These are phyloP conservation scores for Phenacoccus solenopsis DNA, from an alignment of 1,140 invertebrate genomes.

Conservation along the genomic window DNA sequence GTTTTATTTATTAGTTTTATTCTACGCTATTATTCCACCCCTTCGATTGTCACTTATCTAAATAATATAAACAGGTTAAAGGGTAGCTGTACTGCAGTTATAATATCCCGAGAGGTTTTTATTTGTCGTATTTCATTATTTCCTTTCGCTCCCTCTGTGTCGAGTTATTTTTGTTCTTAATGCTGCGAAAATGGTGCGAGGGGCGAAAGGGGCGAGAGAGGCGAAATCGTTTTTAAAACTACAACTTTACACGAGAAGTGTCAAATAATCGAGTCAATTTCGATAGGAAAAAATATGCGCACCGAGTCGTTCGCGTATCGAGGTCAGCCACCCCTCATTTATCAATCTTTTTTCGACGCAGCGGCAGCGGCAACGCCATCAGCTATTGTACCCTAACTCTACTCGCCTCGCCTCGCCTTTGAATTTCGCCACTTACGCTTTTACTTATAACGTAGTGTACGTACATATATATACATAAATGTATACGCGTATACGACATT, in stretches of 20 bases:
- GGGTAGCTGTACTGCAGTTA: conserved; percentile 10
- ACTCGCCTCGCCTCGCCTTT: no score
- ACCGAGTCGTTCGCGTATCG: not conserved
- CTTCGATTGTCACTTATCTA: conserved; percentile 12
- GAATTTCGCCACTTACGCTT: no score
- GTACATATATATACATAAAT: no score
- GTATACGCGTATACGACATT: no score
- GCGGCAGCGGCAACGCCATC: no score
- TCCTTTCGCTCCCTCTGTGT: not conserved
- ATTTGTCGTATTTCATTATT: conserved; percentile 17
- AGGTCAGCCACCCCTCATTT: conserved; percentile 5
- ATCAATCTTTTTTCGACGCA: not conserved
- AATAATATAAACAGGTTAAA: conserved; percentile 18
- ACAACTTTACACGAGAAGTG: conserved; percentile 15
- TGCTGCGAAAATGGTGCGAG: not conserved
- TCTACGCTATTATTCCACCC: not conserved
- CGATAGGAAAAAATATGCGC: conserved; percentile 6
- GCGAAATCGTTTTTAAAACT: conserved; percentile 11
- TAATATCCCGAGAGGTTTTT: conserved; percentile 15
- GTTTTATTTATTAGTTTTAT: conserved; percentile 18
- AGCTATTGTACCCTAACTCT: no score
- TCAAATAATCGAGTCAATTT: conserved; percentile 16
- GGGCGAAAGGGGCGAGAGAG: not conserved
- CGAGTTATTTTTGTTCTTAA: not conserved
- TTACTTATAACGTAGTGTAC: no score